Evolutionary conservation across 2,113 vertebrate genomes (phyloP).

Genomic region (Corythornis madagascariensis): DNA sequence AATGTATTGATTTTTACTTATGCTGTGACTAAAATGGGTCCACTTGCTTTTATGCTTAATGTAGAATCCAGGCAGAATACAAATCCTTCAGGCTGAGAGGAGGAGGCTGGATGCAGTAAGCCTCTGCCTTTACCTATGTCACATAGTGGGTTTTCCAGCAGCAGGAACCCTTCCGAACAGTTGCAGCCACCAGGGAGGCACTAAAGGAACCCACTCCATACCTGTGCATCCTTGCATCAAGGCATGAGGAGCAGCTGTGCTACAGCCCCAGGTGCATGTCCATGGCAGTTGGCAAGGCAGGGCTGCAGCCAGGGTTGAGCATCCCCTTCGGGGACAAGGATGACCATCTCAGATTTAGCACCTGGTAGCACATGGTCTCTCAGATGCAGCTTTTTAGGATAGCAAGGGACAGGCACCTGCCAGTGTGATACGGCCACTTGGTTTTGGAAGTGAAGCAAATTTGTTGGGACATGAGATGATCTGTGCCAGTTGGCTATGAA

Average conservation of each 20-base stretch:
- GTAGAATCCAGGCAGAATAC: neutral
- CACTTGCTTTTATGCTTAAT: neutral
- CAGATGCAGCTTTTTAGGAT: neutral
- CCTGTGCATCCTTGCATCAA: neutral
- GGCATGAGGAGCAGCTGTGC: neutral
- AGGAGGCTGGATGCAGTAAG: neutral
- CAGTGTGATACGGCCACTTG: neutral
- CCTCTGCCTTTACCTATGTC: neutral
- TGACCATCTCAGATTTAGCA: neutral
- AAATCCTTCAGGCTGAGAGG: neutral
- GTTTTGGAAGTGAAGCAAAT: neutral
- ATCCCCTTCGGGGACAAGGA: fast-evolving
- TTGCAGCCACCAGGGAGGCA: fast-evolving
- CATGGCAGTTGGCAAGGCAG: neutral
- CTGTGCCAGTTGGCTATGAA: neutral
- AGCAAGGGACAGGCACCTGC: neutral
- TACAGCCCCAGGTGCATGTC: neutral
- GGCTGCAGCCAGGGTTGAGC: neutral
- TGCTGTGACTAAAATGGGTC: neutral
- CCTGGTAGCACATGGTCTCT: fast-evolving
- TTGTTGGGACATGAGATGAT: neutral
- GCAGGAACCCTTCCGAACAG: no score
- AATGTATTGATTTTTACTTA: neutral
- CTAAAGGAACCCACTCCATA: fast-evolving
- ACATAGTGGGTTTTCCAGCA: fast-evolving